These are phyloP conservation scores for Hyperopisus bebe DNA, from an alignment of 2,113 vertebrate species.

Conservation along the genomic window DNA sequence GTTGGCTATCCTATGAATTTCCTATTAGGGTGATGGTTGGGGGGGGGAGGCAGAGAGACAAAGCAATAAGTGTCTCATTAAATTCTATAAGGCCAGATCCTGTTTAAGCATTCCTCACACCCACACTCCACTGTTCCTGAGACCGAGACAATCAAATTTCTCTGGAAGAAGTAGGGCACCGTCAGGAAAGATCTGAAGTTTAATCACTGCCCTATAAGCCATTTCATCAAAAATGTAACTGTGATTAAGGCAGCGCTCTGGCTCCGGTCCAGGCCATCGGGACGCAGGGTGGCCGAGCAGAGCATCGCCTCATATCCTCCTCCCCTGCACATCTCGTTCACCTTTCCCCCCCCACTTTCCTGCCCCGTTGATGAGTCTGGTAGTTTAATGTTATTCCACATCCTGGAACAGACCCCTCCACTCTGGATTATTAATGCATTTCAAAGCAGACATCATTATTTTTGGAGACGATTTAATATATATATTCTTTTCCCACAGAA, in stretches of 20 bases:
- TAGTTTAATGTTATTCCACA: constrained; percentile 54
- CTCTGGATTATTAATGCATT: constrained; percentile 87
- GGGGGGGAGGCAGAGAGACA: constrained; percentile 7
- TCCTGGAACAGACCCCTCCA: constrained; percentile 56
- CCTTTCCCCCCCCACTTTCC: constrained; percentile 33
- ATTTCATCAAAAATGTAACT: constrained; percentile 39
- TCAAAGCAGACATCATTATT: constrained; percentile 81
- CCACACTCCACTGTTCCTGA: constrained; percentile 17
- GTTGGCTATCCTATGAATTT: constrained; percentile 44
- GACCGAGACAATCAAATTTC: constrained; percentile 17
- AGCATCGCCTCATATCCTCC: constrained; percentile 40
- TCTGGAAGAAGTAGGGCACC: constrained; percentile 22
- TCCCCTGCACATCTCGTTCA: constrained; percentile 54
- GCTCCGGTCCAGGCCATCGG: constrained; percentile 35
- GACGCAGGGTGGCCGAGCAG: not conserved
- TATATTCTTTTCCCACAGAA: constrained; percentile 56
- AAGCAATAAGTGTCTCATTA: constrained; percentile 24
- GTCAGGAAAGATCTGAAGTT: constrained; percentile 17
- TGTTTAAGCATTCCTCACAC: constrained; percentile 11
- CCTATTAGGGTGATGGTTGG: constrained; percentile 34
- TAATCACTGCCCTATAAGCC: constrained; percentile 10
- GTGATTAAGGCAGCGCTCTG: constrained; percentile 38
- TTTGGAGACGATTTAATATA: constrained; percentile 80
- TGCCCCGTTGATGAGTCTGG: constrained; percentile 43
- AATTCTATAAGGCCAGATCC: not conserved